Conservation (phyloP, 2,888 invertebrate species). For the Acrocyrtus sp. region DNA sequence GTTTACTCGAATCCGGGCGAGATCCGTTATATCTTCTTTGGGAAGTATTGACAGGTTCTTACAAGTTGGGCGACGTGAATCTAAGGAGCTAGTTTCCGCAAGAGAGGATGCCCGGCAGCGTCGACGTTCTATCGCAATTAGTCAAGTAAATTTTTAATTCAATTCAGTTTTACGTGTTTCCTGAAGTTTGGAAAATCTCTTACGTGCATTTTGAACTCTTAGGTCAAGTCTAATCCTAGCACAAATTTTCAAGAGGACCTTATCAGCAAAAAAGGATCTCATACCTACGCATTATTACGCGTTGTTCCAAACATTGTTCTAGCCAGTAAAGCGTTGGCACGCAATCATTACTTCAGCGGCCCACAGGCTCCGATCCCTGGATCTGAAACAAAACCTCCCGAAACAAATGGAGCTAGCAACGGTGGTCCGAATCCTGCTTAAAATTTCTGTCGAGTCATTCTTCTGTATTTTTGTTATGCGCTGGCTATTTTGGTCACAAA, state of each 20-base stretch:
- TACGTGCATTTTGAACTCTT: background rate
- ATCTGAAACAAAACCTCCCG: too few species aligned
- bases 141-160: slow-evolving; percentile 17
- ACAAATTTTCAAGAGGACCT: slow-evolving; percentile 13
- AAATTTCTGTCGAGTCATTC: too few species aligned
- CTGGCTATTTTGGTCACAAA: too few species aligned
- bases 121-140: slow-evolving; percentile 41
- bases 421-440: too few species aligned
- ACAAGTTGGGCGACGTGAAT: slow-evolving; percentile 17
- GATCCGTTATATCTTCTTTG: slow-evolving; percentile 20
- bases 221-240: slow-evolving; percentile 22
- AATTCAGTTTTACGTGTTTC: background rate
- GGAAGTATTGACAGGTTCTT: slow-evolving; percentile 31
- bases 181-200: too few species aligned
- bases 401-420: too few species aligned
- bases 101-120: slow-evolving; percentile 34
- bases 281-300: slow-evolving; percentile 20
- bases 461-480: too few species aligned
- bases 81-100: too few species aligned
- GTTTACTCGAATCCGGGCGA: background rate
- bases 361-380: too few species aligned
- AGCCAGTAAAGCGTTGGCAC: slow-evolving; percentile 19
- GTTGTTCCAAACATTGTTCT: slow-evolving; percentile 35
- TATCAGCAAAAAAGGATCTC: background rate
- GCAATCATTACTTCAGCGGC: too few species aligned